These are phyloP conservation scores for Baryphthengus martii DNA, from an alignment of 2,113 vertebrate genomes.

Conservation along the genomic window DNA sequence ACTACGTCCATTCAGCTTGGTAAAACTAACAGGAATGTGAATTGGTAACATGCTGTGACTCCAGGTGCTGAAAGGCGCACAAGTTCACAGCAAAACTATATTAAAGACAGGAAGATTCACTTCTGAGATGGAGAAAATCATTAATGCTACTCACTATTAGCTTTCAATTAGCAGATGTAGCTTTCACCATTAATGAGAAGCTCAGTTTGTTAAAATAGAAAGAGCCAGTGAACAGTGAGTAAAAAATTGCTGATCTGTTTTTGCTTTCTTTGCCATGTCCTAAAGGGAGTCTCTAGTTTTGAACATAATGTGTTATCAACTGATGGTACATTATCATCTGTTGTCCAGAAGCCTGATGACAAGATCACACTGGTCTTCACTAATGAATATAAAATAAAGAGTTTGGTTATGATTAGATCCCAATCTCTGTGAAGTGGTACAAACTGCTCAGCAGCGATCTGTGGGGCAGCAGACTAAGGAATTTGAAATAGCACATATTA, in stretches of 20 bases:
- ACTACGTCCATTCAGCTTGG: background rate
- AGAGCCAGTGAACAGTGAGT: background rate
- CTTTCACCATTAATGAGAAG: background rate
- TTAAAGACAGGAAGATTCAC: background rate
- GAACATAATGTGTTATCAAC: background rate
- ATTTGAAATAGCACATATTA: background rate
- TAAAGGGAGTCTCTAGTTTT: background rate
- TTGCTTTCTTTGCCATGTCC: background rate
- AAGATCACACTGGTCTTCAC: background rate
- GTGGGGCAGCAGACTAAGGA: background rate
- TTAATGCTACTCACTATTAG: background rate
- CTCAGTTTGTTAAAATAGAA: background rate
- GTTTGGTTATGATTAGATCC: background rate
- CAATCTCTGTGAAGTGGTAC: fast-evolving
- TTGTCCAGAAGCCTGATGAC: background rate
- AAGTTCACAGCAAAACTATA: background rate
- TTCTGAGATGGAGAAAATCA: background rate
- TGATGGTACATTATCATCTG: background rate
- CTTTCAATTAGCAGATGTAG: background rate
- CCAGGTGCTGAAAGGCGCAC: background rate
- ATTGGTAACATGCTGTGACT: background rate
- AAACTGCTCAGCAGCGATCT: background rate
- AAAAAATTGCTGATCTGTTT: background rate
- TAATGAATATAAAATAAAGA: background rate
- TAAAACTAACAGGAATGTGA: background rate